Conservation (phyloP, 2,888 invertebrate species). For the Heliconius erato region DNA sequence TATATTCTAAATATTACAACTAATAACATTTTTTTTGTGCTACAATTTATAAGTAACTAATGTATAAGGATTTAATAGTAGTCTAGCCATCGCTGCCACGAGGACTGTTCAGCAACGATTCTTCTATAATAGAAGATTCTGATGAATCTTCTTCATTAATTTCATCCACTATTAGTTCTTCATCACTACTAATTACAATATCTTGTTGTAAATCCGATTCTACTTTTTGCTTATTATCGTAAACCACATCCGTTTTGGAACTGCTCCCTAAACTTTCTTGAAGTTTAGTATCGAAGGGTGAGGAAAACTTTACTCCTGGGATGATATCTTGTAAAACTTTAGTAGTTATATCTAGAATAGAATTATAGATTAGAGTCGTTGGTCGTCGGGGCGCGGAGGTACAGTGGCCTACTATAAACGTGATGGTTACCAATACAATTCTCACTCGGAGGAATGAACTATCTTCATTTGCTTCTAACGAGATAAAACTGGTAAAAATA, state of each 20-base stretch:
- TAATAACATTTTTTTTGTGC: not conserved
- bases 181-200: not conserved
- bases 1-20: not conserved
- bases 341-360: not conserved
- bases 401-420: not conserved
- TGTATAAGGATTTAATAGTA: not conserved
- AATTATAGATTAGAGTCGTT: not conserved
- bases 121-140: constrained; percentile 11
- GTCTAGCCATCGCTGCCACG: not conserved
- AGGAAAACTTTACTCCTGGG: constrained; percentile 7
- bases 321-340: not conserved
- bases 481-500: too few species aligned
- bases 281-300: not conserved
- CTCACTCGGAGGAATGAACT: not conserved
- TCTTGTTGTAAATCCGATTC: not conserved
- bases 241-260: not conserved
- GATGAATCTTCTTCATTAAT: not conserved
- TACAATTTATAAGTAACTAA: not conserved
- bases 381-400: too few species aligned
- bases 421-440: not conserved
- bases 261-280: not conserved
- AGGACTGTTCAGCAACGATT: not conserved
- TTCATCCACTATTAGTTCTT: not conserved
- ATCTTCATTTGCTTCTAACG: not conserved
- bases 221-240: not conserved